Evolutionary conservation across 2,888 invertebrate species (phyloP).

Genomic region (Eupithecia abbreviata): DNA sequence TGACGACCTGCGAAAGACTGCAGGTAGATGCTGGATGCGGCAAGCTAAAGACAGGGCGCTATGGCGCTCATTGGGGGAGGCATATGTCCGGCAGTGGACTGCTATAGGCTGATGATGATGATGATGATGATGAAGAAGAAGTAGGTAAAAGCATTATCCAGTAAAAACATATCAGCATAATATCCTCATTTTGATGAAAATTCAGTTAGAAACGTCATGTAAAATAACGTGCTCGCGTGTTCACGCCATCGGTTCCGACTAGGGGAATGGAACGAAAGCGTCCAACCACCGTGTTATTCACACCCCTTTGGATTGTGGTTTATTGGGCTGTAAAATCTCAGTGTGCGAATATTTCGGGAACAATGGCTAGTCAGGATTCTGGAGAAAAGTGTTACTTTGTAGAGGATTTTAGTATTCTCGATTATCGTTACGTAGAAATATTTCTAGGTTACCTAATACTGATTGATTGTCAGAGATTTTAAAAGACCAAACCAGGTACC

Average conservation of each 20-base stretch:
- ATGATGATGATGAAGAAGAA: too few species aligned
- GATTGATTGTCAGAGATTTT: too few species aligned
- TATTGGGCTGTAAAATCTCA: slow-evolving; percentile 46
- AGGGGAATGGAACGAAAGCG: slow-evolving; percentile 28
- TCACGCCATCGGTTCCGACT: slow-evolving; percentile 23
- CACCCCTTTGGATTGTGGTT: slow-evolving; percentile 42
- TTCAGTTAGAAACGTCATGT: not conserved
- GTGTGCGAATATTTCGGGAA: slow-evolving; percentile 34
- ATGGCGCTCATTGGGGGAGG: too few species aligned
- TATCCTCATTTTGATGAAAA: not conserved
- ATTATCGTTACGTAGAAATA: not conserved
- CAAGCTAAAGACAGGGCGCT: too few species aligned
- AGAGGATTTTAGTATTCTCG: not conserved
- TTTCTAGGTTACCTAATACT: not conserved
- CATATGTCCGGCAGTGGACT: too few species aligned
- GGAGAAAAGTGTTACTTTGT: slow-evolving; percentile 10
- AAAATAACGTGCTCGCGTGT: not conserved
- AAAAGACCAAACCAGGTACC: too few species aligned
- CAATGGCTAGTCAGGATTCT: slow-evolving; percentile 20
- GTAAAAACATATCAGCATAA: not conserved
- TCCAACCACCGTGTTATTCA: slow-evolving; percentile 42
- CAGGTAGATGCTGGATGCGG: too few species aligned
- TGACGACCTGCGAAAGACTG: too few species aligned
- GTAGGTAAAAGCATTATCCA: too few species aligned
- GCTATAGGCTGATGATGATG: too few species aligned